Evolutionary conservation across 2,888 invertebrate species (phyloP), one percentile per base, ranked within the genome.

Genomic region (Acrobasis repandana): DNA sequence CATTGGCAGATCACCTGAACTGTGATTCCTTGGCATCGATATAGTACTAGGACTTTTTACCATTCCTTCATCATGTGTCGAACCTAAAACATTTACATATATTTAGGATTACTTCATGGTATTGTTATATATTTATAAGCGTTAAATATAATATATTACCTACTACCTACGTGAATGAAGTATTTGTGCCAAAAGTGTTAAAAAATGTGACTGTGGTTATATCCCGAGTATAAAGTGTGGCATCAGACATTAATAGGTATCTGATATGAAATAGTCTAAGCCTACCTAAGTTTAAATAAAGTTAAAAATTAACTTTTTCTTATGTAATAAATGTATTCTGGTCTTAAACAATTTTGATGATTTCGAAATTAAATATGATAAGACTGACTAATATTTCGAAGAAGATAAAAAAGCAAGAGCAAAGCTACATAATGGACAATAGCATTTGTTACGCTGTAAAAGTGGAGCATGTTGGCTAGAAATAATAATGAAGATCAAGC

Each of bases 11-110:
- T 95, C 94, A 16, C 93, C 93, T 28, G 95, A 93, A 80, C 97
- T 97, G 66, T 95, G 95, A 80, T 97, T 97, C 65, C 96, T 92
- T 72, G 94, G 94, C 93, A 97, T 96, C 33, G 97, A 97, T 63
- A 95, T 92, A 73, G 94, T 95, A 84, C 97, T 97, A 49, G 96
- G 96, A 84, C 97, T 97, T 82, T 96, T 95, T 56, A 96, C 94
- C 93, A 96, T 95, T 49, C 94, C 85, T 46, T 91, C 92, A 61
- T 92, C 91, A 34, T 82, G 77, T 34, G 76, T 76, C 59, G 80
- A 78, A 82, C 92, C 88, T 91, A 71, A 68, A 90, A 88, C 62
- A 34, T 51, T 18, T n/a, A 43, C 15, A 58, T 56, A 38, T 61
- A 15, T 18, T 38, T 14, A 16, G 14, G 5, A n/a, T 11, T 43